Percentiles rank a stretch among this genome's conserved stretches.
These are phyloP conservation scores for Babyrousa celebensis DNA, from an alignment of 2,797 vertebrate species.

Conservation along the genomic window DNA sequence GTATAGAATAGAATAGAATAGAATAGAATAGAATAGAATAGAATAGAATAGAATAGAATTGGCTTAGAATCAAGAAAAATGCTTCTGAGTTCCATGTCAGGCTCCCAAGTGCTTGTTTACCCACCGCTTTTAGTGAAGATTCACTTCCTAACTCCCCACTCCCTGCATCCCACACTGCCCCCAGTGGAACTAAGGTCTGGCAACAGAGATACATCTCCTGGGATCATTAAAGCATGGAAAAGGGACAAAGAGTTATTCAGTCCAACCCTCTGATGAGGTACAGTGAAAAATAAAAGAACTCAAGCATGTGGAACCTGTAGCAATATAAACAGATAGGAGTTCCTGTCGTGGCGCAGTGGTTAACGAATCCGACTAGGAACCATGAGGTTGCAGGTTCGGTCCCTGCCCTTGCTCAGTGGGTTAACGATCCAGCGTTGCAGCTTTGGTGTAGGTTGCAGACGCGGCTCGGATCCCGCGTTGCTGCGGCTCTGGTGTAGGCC, in stretches of 20 bases:
- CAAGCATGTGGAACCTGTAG: background rate
- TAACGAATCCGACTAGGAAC: too few relatives aligned
- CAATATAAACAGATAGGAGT: background rate
- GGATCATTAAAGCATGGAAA: background rate
- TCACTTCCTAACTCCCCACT: background rate
- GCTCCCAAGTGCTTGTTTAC: background rate
- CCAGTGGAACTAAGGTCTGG: background rate
- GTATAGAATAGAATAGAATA: too few relatives aligned
- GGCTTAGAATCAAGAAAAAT: slow-evolving; percentile 14
- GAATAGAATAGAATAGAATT: background rate
- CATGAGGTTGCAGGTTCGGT: too few relatives aligned
- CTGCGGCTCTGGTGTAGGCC: too few relatives aligned
- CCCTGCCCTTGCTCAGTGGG: too few relatives aligned
- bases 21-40: background rate
- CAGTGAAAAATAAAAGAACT: background rate
- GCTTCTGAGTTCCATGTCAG: background rate
- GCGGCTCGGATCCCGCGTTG: too few relatives aligned
- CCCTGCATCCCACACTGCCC: too few relatives aligned
- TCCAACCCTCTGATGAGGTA: background rate
- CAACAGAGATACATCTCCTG: background rate
- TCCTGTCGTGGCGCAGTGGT: too few relatives aligned
- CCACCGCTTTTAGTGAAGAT: background rate
- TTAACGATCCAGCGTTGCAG: too few relatives aligned
- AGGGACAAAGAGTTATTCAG: background rate
- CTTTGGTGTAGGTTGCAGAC: too few relatives aligned